A percentile compares a stretch with the other conserved stretches of the same genome.
Conservation (phyloP, 2,113 vertebrate species). For the Catagonus wagneri region DNA sequence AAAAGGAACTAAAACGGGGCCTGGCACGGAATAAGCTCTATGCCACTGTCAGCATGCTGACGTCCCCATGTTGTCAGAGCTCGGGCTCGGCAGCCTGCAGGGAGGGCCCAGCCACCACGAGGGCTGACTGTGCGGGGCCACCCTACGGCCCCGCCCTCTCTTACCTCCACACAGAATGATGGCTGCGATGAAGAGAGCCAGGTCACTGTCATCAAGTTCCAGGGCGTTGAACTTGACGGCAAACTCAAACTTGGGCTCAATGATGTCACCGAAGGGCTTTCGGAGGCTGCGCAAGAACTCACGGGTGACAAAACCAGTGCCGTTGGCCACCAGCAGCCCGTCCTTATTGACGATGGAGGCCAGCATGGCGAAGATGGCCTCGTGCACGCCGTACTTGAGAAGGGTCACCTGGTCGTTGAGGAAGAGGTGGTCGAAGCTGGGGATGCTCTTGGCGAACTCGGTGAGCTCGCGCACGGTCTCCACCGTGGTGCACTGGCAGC, state of each 20-base stretch:
- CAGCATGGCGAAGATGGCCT: conserved; percentile 99
- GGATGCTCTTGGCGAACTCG: conserved; percentile 98
- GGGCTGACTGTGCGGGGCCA: neutral
- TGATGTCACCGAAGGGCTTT: conserved; percentile 97
- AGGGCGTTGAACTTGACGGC: conserved; percentile 98
- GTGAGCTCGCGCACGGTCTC: conserved; percentile 98
- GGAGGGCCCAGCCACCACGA: neutral
- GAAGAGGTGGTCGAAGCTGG: conserved; percentile 96
- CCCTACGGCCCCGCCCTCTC: neutral
- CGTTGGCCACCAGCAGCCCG: conserved; percentile 96
- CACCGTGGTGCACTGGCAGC: conserved; percentile 98
- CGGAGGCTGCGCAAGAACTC: conserved; percentile 98
- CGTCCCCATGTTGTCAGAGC: neutral
- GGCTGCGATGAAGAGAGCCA: conserved; percentile 98
- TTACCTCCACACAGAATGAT: conserved; percentile 99
- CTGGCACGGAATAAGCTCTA: neutral
- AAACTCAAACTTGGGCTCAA: conserved; percentile 99
- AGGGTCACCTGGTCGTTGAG: conserved; percentile 99
- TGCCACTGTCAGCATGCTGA: neutral
- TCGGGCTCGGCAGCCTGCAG: neutral
- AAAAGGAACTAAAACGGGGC: neutral
- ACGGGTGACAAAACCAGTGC: conserved; percentile 97
- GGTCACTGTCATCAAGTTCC: conserved; percentile 98
- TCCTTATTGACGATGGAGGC: conserved; percentile 99
- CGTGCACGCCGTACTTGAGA: conserved; percentile 97